A percentile compares a stretch with the other conserved stretches of the same genome.
These are phyloP conservation scores for Phyllostomus discolor DNA, from an alignment of 2,113 vertebrate species.

Conservation along the genomic window DNA sequence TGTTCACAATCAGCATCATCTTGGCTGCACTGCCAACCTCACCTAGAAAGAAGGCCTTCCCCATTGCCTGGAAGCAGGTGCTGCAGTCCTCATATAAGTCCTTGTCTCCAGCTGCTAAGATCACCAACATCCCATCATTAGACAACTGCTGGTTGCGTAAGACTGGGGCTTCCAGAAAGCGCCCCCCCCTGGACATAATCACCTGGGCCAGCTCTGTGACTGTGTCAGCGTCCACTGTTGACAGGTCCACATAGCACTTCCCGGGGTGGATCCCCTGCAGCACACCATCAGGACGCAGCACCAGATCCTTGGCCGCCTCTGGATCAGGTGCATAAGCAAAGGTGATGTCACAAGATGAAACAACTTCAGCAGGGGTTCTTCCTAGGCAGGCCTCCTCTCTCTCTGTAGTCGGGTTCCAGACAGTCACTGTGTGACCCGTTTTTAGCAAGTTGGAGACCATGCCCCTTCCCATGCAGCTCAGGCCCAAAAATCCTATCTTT, in stretches of 20 bases:
- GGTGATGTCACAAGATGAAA: conserved; percentile 98
- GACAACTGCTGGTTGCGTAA: conserved; percentile 98
- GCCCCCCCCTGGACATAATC: conserved; percentile 94
- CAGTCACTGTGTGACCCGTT: background rate
- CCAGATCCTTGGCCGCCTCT: conserved; percentile 96
- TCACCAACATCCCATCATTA: conserved; percentile 97
- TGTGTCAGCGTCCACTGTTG: conserved; percentile 95
- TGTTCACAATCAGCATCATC: conserved; percentile 99
- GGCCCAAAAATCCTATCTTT: conserved; percentile 83
- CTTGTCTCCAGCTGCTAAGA: conserved; percentile 94
- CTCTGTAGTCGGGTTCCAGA: background rate
- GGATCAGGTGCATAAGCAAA: conserved; percentile 98
- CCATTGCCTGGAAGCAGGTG: conserved; percentile 99
- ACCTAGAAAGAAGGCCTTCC: conserved; percentile 98
- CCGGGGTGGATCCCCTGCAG: conserved; percentile 97
- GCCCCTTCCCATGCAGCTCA: background rate
- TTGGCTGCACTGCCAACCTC: conserved; percentile 96
- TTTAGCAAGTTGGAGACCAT: background rate
- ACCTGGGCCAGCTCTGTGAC: conserved; percentile 95
- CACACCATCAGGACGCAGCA: conserved; percentile 95
- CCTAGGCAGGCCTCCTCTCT: conserved; percentile 92
- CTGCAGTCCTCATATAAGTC: conserved; percentile 97
- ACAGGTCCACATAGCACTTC: conserved; percentile 98
- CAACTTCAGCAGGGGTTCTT: conserved; percentile 96
- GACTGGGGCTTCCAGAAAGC: conserved; percentile 96